Evolutionary conservation across 2,888 invertebrate species (phyloP), one percentile per base, ranked within the genome.

Genomic region (Aricia artaxerxes): DNA sequence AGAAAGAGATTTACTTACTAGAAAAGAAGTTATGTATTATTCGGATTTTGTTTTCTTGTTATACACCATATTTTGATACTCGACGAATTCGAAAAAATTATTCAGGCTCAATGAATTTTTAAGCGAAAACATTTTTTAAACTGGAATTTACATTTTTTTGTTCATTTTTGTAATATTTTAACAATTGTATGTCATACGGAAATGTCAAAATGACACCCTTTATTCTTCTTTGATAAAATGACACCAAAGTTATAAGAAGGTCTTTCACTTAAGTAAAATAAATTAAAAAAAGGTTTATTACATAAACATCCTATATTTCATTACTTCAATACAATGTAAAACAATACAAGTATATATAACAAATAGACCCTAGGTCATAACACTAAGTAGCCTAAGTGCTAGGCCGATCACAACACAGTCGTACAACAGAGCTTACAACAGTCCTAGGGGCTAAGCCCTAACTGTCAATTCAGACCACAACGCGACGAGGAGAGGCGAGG

Each of bases 61-160:
- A 76, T 83, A 82, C 78, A 85, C 78, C 35, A 80, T 81, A 64
- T 80, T 81, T 82, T 91, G 85, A 76, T 88, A 89, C 78, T 87
- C 86, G 80, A 86, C 88, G 82, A 88, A 92, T 81, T 92, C 90
- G 85, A 89, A 91, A 84, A 88, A 92, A 82, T 84, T 89, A 83
- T 92, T 92, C 78, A 92, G 84, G 78, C 85, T 87, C 44, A 87
- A 84, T 0, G 88, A 88, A 78, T 87, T 85, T 9, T 83, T 80
- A 16, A 90, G 85, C 90, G 92, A 92, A 82, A 86, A 82, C 88
- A 89, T 88, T 49, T 53, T 86, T 69, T 16, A 76, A 3, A 35
- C 9, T 4, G 16, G 44, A 73, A 73, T 73, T 73, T 73, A 44
- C 44, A 73, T 24, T 73, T 44, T 40, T 73, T 38, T 44, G 44